phyloP scores from a whole-genome alignment of 1,140 invertebrate genomes.

The Protaetia brevitarsis region DNA sequence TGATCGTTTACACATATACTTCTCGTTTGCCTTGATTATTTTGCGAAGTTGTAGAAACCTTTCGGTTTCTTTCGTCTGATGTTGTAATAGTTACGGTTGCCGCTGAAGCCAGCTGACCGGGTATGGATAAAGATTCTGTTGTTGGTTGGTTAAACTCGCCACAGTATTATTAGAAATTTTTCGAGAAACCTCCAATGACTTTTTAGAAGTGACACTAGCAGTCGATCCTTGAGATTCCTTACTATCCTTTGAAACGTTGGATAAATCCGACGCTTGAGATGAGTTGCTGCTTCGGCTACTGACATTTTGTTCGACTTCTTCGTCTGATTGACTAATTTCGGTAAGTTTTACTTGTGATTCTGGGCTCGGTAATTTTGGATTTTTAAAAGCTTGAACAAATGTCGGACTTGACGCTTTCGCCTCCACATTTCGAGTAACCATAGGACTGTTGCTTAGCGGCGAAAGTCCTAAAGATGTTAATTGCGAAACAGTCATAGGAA shows the following conservation, averaged over 20 bases:
- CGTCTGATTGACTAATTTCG: conserved; percentile 33
- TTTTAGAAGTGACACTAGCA: conserved; percentile 35
- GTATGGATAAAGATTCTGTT: conserved; percentile 29
- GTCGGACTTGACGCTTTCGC: conserved; percentile 36
- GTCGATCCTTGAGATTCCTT: conserved; percentile 35
- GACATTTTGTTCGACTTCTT: conserved; percentile 25
- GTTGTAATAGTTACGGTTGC: conserved; percentile 43
- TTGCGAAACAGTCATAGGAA: conserved; percentile 48
- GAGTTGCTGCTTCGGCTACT: conserved; percentile 31
- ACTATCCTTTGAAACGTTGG: conserved; percentile 34
- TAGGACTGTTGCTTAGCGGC: conserved; percentile 47
- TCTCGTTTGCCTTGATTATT: conserved; percentile 52
- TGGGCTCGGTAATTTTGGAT: conserved; percentile 37
- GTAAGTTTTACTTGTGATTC: conserved; percentile 31
- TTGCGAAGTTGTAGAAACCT: conserved; percentile 45
- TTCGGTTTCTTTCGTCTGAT: conserved; percentile 37
- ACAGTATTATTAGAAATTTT: conserved; percentile 20
- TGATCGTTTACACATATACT: conserved; percentile 54
- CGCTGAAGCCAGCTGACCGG: conserved; percentile 28
- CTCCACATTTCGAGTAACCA: conserved; percentile 47
- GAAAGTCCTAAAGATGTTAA: conserved; percentile 46
- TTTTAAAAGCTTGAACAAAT: conserved; percentile 38
- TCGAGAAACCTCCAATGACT: conserved; percentile 28
- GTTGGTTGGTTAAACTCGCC: conserved; percentile 23
- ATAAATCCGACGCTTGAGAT: conserved; percentile 31